Conservation (phyloP, 2,888 invertebrate genomes). For the Lasioglossum lativentre region DNA sequence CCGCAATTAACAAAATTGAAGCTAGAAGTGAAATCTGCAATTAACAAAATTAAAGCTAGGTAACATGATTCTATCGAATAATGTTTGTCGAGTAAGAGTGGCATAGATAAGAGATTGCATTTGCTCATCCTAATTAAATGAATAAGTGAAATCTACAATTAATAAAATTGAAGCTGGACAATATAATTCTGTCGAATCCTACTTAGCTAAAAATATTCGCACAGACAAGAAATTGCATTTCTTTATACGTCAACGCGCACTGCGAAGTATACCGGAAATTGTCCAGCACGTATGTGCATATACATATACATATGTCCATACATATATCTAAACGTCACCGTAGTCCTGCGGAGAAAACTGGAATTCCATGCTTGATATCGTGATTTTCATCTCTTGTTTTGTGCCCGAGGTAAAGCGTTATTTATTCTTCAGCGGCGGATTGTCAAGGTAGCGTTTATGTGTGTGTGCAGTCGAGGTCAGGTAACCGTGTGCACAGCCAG, state of each 20-base stretch:
- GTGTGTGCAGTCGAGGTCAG: not conserved
- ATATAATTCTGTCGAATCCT: not conserved
- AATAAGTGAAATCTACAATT: not conserved
- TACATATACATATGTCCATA: not conserved
- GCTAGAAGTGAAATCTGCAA: not conserved
- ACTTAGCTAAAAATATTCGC: not conserved
- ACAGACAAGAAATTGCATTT: not conserved
- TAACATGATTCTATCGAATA: too few relatives aligned
- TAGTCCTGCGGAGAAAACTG: not conserved
- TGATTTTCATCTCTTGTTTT: conserved; percentile 34
- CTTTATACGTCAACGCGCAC: not conserved
- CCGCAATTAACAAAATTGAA: too few relatives aligned
- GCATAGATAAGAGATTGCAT: too few relatives aligned
- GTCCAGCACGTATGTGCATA: not conserved
- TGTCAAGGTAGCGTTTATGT: conserved; percentile 32
- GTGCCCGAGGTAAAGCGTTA: conserved; percentile 26
- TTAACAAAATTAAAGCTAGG: not conserved
- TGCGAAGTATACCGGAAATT: not conserved
- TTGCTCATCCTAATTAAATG: not conserved
- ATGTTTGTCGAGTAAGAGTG: too few relatives aligned
- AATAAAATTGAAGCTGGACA: not conserved
- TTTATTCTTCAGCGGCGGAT: conserved; percentile 47
- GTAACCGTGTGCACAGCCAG: not conserved
- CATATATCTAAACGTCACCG: not conserved
- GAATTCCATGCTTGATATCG: conserved; percentile 13